Evolutionary conservation across 2,888 invertebrate species (phyloP).

Genomic region (Periphyllus acericola): DNA sequence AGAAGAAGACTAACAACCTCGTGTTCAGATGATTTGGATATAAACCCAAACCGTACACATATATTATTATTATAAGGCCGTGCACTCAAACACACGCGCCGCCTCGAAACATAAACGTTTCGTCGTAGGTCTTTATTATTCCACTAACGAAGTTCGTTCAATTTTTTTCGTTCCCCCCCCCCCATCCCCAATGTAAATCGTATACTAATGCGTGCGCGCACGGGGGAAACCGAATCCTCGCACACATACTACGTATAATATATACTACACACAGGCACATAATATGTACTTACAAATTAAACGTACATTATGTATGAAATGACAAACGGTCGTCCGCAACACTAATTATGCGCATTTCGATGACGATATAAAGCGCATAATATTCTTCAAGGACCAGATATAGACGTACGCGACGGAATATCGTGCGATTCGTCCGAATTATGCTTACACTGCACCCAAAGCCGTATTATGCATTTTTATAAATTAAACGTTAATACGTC

Average conservation of each 20-base stretch:
- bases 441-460: too few relatives aligned
- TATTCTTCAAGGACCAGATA: slow-evolving; percentile 16
- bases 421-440: too few relatives aligned
- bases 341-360: slow-evolving; percentile 31
- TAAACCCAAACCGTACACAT: background rate
- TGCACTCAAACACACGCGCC: background rate
- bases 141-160: background rate
- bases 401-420: slow-evolving; percentile 12
- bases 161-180: background rate
- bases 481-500: too few relatives aligned
- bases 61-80: background rate
- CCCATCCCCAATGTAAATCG: slow-evolving; percentile 3
- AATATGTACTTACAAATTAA: background rate
- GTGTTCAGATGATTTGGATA: slow-evolving; percentile 28
- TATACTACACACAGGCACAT: too few relatives aligned
- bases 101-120: slow-evolving; percentile 25
- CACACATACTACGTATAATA: background rate
- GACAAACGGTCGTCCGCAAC: slow-evolving; percentile 22
- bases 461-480: too few relatives aligned
- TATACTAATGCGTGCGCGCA: background rate
- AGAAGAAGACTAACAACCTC: slow-evolving; percentile 47
- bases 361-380: too few relatives aligned
- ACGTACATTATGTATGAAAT: background rate
- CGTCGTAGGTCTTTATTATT: slow-evolving; percentile 8
- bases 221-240: background rate